These are phyloP conservation scores for Gambusia affinis DNA, from an alignment of 2,113 vertebrate genomes.

Conservation along the genomic window DNA sequence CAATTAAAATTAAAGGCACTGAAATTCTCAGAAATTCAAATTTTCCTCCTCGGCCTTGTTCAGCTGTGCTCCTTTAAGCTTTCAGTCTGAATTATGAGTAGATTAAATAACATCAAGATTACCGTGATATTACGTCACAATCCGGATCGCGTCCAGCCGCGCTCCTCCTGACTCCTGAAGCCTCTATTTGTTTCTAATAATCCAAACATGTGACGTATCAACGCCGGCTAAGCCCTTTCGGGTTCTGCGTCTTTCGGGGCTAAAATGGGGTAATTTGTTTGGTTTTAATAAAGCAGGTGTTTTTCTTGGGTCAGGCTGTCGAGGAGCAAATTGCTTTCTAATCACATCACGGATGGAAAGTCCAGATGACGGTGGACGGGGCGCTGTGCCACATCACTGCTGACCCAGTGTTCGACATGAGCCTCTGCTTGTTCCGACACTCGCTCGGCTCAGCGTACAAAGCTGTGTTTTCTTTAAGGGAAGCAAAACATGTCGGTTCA, in stretches of 20 bases:
- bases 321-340: slow-evolving; percentile 74
- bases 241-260: slow-evolving; percentile 36
- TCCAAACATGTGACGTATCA: slow-evolving; percentile 54
- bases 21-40: slow-evolving; percentile 16
- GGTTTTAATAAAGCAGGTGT: slow-evolving; percentile 80
- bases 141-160: slow-evolving; percentile 19
- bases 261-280: slow-evolving; percentile 76
- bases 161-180: slow-evolving; percentile 32
- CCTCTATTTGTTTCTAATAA: slow-evolving; percentile 55
- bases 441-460: slow-evolving; percentile 23
- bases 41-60: slow-evolving; percentile 15
- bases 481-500: slow-evolving; percentile 74
- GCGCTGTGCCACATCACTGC: slow-evolving; percentile 24
- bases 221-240: slow-evolving; percentile 10
- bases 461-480: slow-evolving; percentile 72
- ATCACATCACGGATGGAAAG: slow-evolving; percentile 75
- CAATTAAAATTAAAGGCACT: not conserved
- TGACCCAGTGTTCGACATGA: slow-evolving; percentile 39
- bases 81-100: slow-evolving; percentile 14
- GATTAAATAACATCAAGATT: slow-evolving; percentile 26
- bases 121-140: slow-evolving; percentile 5
- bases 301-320: slow-evolving; percentile 76
- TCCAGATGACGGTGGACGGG: slow-evolving; percentile 53
- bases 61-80: slow-evolving; percentile 23
- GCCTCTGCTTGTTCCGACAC: slow-evolving; percentile 7